phyloP scores from a whole-genome alignment of 1,140 invertebrate species.

The Drosophila ercepeae region DNA sequence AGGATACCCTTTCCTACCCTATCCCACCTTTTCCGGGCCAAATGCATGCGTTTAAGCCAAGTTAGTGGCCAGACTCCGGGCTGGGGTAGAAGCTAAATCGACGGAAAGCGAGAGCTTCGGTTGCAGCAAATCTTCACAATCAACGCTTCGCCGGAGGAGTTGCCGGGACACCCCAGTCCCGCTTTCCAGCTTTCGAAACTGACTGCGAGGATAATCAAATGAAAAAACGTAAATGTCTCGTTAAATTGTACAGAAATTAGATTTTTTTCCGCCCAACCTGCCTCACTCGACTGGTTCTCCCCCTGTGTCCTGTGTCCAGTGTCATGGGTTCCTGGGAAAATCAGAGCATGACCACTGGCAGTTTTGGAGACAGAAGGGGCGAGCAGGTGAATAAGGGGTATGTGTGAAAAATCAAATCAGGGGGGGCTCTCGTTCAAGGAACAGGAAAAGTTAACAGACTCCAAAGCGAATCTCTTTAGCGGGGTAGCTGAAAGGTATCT shows the following conservation, averaged over 20 bases:
- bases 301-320: neutral
- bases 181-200: slow-evolving; percentile 60
- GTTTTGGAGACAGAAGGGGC: slow-evolving; percentile 6
- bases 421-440: neutral
- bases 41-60: neutral
- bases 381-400: neutral
- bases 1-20: neutral
- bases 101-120: slow-evolving; percentile 9
- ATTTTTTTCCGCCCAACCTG: slow-evolving; percentile 58
- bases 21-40: neutral
- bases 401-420: slow-evolving; percentile 81
- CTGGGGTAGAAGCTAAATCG: slow-evolving; percentile 20
- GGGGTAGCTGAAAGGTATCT: too few species aligned
- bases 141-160: slow-evolving; percentile 48
- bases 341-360: slow-evolving; percentile 78
- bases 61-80: slow-evolving; percentile 16
- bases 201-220: slow-evolving; percentile 82
- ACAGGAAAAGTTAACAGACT: neutral
- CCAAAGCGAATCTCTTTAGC: neutral
- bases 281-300: neutral
- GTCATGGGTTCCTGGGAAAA: slow-evolving; percentile 52
- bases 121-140: slow-evolving; percentile 65
- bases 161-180: neutral
- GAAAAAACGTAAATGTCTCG: slow-evolving; percentile 83
- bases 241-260: slow-evolving; percentile 83